These are phyloP conservation scores for Polyploca ridens DNA, from an alignment of 2,888 invertebrate species.

Conservation along the genomic window DNA sequence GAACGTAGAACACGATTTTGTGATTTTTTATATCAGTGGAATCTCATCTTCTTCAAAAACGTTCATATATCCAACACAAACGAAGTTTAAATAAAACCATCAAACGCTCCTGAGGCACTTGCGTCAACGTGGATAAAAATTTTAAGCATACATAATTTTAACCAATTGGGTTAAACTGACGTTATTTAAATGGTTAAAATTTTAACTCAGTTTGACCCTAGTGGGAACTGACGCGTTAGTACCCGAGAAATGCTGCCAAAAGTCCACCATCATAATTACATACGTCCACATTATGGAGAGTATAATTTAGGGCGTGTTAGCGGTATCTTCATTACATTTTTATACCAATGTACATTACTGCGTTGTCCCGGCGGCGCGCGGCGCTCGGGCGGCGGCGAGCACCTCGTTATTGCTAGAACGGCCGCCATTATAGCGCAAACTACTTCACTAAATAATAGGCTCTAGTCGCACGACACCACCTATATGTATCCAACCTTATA, in stretches of 20 bases:
- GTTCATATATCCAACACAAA: too few species aligned
- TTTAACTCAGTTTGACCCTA: too few species aligned
- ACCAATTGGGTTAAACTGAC: too few species aligned
- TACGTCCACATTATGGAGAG: background rate
- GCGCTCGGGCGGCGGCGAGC: slow-evolving; percentile 19
- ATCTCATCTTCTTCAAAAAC: too few species aligned
- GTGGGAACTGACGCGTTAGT: background rate
- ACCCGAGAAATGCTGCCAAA: background rate
- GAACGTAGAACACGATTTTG: too few species aligned
- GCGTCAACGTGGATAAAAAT: too few species aligned
- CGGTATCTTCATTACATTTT: slow-evolving; percentile 12
- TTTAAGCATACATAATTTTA: too few species aligned
- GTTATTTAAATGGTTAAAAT: too few species aligned
- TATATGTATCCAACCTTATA: background rate
- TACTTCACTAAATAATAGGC: slow-evolving; percentile 57
- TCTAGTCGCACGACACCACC: slow-evolving; percentile 1
- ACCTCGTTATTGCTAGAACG: slow-evolving; percentile 46
- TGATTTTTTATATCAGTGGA: too few species aligned
- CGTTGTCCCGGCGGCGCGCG: slow-evolving; percentile 2
- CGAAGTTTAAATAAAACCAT: too few species aligned
- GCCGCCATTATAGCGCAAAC: slow-evolving; percentile 51
- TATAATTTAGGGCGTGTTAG: slow-evolving; percentile 12
- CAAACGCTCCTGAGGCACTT: too few species aligned
- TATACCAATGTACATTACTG: slow-evolving; percentile 3
- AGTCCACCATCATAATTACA: background rate